Percentiles rank a stretch among this genome's conserved stretches.
Conservation (phyloP, 2,888 invertebrate genomes). For the Drosophila bunnanda region DNA sequence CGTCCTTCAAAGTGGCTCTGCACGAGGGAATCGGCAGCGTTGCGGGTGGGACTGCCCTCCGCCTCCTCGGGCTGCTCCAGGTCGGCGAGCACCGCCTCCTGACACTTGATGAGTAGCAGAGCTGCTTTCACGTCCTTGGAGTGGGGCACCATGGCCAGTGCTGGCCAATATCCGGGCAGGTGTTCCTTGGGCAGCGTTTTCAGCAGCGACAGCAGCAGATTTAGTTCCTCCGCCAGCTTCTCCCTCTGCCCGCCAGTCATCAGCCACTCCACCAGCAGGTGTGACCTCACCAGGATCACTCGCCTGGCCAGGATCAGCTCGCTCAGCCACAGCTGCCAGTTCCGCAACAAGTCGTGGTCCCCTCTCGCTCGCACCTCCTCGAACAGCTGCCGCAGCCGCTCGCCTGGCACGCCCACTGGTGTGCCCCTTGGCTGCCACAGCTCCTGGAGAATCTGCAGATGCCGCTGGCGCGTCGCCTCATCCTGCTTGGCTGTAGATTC, state of each 20-base stretch:
- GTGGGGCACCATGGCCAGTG: neutral
- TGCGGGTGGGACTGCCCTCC: neutral
- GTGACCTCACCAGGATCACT: slow-evolving; percentile 31
- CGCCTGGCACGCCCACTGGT: slow-evolving; percentile 18
- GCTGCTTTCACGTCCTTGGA: slow-evolving; percentile 3
- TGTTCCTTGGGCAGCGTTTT: slow-evolving; percentile 85
- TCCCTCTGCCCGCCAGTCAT: slow-evolving; percentile 23
- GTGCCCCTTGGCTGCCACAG: slow-evolving; percentile 21
- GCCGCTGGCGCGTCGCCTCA: slow-evolving; percentile 31
- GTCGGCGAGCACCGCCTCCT: slow-evolving; percentile 33
- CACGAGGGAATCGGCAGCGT: slow-evolving; percentile 26
- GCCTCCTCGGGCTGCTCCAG: slow-evolving; percentile 11
- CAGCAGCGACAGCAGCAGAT: slow-evolving; percentile 31
- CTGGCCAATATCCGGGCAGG: slow-evolving; percentile 61
- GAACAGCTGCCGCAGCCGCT: slow-evolving; percentile 53
- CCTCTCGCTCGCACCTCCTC: slow-evolving; percentile 35
- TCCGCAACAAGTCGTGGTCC: slow-evolving; percentile 21
- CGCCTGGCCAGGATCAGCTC: slow-evolving; percentile 49
- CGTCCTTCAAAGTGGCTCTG: slow-evolving; percentile 32
- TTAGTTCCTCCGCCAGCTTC: neutral
- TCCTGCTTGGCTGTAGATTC: slow-evolving; percentile 2
- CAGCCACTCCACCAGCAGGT: slow-evolving; percentile 51
- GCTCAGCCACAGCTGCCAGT: slow-evolving; percentile 60
- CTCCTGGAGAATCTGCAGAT: slow-evolving; percentile 50
- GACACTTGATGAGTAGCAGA: slow-evolving; percentile 35